Evolutionary conservation across 1,140 invertebrate species (phyloP).

Genomic region (Thaumatotibia leucotreta): DNA sequence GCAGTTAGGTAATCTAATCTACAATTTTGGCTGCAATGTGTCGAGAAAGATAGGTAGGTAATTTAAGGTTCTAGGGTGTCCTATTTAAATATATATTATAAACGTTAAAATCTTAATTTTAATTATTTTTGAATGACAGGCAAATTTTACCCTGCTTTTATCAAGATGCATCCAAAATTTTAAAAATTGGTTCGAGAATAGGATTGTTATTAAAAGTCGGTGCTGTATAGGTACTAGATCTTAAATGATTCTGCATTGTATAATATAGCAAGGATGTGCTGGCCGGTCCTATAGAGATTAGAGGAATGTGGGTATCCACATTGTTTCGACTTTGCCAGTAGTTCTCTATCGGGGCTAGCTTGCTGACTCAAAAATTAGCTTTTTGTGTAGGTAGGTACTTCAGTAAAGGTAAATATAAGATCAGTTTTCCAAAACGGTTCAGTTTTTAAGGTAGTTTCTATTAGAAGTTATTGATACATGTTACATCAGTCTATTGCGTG

Average conservation of each 20-base stretch:
- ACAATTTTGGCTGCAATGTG: not conserved
- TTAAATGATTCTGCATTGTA: not conserved
- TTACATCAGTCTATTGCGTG: slow-evolving; percentile 11
- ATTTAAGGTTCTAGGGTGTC: not conserved
- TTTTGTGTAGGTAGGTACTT: not conserved
- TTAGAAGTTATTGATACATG: not conserved
- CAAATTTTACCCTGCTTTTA: slow-evolving; percentile 66
- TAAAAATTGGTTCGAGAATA: slow-evolving; percentile 56
- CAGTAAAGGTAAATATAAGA: not conserved
- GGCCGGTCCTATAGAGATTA: not conserved
- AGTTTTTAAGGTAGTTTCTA: not conserved
- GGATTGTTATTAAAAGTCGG: slow-evolving; percentile 20
- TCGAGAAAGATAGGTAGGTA: not conserved
- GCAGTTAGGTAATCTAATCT: not conserved
- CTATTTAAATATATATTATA: slow-evolving; percentile 18
- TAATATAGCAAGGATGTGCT: not conserved
- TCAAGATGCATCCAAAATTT: slow-evolving; percentile 52
- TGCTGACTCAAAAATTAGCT: not conserved
- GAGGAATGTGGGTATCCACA: not conserved
- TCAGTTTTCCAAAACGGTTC: not conserved
- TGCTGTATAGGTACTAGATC: not conserved
- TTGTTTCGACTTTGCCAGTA: not conserved
- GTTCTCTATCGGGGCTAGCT: not conserved
- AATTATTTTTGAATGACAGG: slow-evolving; percentile 55
- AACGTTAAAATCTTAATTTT: slow-evolving; percentile 32